A percentile compares a stretch with the other conserved stretches of the same genome.
phyloP scores from a whole-genome alignment of 2,797 vertebrate genomes.

The Mormyrus hasselquistii region DNA sequence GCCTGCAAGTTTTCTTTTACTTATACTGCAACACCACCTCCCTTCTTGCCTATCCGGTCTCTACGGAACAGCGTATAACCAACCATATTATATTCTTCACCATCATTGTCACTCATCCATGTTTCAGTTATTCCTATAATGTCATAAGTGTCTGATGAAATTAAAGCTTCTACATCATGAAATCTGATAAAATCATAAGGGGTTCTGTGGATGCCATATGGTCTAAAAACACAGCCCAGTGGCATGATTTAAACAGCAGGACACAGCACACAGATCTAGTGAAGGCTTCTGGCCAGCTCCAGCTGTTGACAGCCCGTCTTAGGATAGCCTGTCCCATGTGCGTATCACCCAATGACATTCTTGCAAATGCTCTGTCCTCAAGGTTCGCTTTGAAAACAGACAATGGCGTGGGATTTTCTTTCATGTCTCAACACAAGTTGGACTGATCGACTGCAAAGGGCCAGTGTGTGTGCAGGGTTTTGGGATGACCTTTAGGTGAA shows the following conservation, averaged over 20 bases:
- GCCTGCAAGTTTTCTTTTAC: no score
- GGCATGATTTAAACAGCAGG: not conserved
- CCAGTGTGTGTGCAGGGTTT: not conserved
- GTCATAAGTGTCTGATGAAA: no score
- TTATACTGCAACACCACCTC: no score
- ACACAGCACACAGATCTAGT: not conserved
- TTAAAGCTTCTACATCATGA: no score
- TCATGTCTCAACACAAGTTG: not conserved
- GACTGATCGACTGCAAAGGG: not conserved
- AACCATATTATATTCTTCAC: no score
- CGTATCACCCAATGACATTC: not conserved
- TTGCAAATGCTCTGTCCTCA: not conserved
- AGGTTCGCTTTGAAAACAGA: not conserved
- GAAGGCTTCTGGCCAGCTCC: not conserved
- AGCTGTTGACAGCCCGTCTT: not conserved
- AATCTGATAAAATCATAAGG: not conserved
- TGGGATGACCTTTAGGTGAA: not conserved
- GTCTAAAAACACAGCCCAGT: not conserved
- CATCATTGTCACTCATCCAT: no score
- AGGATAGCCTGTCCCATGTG: not conserved
- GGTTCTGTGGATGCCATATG: not conserved
- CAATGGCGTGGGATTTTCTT: not conserved
- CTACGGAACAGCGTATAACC: no score
- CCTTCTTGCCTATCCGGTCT: no score
- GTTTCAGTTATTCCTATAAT: no score